A percentile compares a stretch with the other conserved stretches of the same genome.
Evolutionary conservation across 2,888 invertebrate genomes (phyloP).

Genomic region (Drosophila eohydei): DNA sequence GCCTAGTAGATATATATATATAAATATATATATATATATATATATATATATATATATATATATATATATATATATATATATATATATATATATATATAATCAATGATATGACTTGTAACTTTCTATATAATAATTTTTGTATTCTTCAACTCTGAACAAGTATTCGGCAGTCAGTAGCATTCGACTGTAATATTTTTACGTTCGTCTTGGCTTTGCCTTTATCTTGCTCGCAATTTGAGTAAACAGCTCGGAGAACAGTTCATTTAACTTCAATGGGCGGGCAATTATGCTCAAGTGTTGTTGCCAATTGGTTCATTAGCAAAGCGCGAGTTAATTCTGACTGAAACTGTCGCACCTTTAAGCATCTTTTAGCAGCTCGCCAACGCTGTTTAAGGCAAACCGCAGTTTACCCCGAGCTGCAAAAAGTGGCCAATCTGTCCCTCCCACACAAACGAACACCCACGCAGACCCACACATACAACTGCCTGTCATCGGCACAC

Average conservation of each 20-base stretch:
- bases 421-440: conserved; percentile 1
- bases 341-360: conserved; percentile 47
- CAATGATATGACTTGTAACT: too few relatives aligned
- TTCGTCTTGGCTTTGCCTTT: conserved; percentile 12
- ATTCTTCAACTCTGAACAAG: background rate
- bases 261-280: conserved; percentile 78
- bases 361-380: conserved; percentile 11
- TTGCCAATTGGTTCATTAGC: conserved; percentile 69
- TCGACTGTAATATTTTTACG: background rate
- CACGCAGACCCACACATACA: conserved; percentile 3
- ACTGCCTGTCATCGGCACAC: conserved; percentile 2
- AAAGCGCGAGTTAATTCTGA: conserved; percentile 13
- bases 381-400: background rate
- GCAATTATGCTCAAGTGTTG: conserved; percentile 68
- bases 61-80: too few relatives aligned
- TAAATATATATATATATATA: too few relatives aligned
- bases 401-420: conserved; percentile 5
- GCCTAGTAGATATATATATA: too few relatives aligned
- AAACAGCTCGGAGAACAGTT: conserved; percentile 61
- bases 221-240: conserved; percentile 47
- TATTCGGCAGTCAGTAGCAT: background rate
- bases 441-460: conserved; percentile 3
- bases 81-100: too few relatives aligned
- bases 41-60: too few relatives aligned
- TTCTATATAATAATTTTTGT: background rate